These are phyloP conservation scores for Diorhabda carinulata DNA, from an alignment of 1,140 invertebrate genomes.

Conservation along the genomic window DNA sequence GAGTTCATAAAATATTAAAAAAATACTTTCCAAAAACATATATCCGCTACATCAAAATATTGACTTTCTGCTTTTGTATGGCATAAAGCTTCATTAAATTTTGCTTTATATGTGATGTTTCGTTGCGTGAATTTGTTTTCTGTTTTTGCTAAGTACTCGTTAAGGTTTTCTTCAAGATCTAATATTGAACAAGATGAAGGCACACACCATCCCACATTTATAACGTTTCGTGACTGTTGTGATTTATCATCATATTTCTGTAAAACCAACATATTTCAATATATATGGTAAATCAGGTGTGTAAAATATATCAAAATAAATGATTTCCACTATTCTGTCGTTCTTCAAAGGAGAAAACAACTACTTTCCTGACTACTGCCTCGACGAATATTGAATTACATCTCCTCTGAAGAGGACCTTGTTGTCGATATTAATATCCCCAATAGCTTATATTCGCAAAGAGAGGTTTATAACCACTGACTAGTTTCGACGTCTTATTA, in stretches of 20 bases:
- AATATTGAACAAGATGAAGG: constrained; percentile 50
- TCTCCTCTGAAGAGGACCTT: no score
- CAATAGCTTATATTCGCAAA: no score
- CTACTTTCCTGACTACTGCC: no score
- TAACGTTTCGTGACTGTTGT: constrained; percentile 47
- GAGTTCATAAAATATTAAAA: not conserved
- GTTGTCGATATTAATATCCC: no score
- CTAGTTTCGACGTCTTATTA: no score
- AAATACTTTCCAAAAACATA: constrained; percentile 50
- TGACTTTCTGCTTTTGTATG: constrained; percentile 35
- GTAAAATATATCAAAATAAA: no score
- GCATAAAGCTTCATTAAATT: constrained; percentile 42
- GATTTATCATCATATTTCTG: constrained; percentile 44
- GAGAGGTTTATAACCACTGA: no score
- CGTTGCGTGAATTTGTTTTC: constrained; percentile 47
- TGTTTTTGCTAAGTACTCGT: constrained; percentile 47
- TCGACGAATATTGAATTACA: no score
- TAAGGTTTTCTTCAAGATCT: constrained; percentile 50
- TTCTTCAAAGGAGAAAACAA: no score
- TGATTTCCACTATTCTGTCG: no score
- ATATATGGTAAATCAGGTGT: no score
- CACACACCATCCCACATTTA: constrained; percentile 55
- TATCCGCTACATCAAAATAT: constrained; percentile 45
- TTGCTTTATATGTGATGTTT: constrained; percentile 46
- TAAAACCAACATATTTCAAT: constrained; percentile 6